Base-by-base conservation (phyloP, 2,888 invertebrate species). In the Pseudoips prasinana region DNA sequence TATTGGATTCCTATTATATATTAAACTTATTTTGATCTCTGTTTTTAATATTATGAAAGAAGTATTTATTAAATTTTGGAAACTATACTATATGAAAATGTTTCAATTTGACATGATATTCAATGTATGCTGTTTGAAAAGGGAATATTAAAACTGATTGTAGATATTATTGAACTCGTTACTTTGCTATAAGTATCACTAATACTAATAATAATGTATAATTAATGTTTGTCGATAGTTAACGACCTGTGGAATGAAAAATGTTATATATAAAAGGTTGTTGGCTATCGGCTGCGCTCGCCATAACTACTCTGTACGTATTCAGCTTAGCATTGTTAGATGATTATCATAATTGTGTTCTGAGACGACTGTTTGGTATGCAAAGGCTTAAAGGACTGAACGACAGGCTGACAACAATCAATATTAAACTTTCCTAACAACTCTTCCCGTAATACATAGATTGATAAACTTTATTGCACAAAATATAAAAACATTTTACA, bases 311-410 rank as follows among this genome's bases (percentile, higher is more conserved):
- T 33, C 32, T 41, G 49, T 45, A 47, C 30, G 47, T 47, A 36
- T 49, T 36, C 22, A 37, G 51, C 55, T 54, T 51, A 51, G 45
- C 39, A 33, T 22, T 45, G 39, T 49, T 33, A 60, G 54, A 22
- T 30, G 30, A 46, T 50, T 56, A 44, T 54, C n/a, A n/a, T n/a
- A n/a, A n/a, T n/a, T n/a, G n/a, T n/a, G n/a, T n/a, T n/a, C n/a
- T n/a, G n/a, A n/a, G n/a, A n/a, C n/a, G n/a, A n/a, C n/a, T n/a
- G n/a, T n/a, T n/a, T n/a, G n/a, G n/a, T n/a, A n/a, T n/a, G n/a
- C n/a, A n/a, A n/a, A n/a, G n/a, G n/a, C n/a, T n/a, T n/a, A n/a
- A n/a, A n/a, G n/a, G n/a, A n/a, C n/a, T n/a, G n/a, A n/a, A n/a
- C n/a, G n/a, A n/a, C n/a, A n/a, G n/a, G n/a, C n/a, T n/a, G n/a